phyloP scores from a whole-genome alignment of 2,113 vertebrate genomes.

The Callipepla californica region DNA sequence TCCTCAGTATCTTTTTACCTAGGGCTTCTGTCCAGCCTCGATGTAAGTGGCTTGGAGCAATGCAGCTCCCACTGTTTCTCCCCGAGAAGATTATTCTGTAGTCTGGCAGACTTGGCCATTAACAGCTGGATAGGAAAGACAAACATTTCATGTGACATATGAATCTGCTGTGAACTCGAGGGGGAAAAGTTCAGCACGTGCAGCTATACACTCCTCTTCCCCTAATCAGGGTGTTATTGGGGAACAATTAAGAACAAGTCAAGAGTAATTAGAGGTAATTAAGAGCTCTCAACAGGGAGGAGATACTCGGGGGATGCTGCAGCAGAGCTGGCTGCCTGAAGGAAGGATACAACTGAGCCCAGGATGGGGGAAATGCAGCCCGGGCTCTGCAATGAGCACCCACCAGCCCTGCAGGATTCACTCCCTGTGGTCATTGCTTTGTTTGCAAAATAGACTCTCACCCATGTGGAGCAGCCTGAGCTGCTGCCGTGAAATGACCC shows the following conservation, averaged over 20 bases:
- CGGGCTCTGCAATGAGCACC: rapidly evolving
- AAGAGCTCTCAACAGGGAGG: background rate
- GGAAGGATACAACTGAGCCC: rapidly evolving
- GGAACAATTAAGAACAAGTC: slow-evolving; percentile 36
- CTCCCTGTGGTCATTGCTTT: background rate
- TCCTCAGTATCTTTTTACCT: background rate
- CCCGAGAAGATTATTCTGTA: background rate
- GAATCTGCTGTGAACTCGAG: background rate
- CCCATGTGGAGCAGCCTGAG: background rate
- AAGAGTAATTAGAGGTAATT: slow-evolving; percentile 30
- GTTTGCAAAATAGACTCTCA: background rate
- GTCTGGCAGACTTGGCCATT: background rate
- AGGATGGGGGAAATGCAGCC: background rate
- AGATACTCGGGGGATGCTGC: background rate
- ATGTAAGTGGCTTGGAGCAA: background rate
- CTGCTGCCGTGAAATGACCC: background rate
- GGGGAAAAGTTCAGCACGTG: background rate
- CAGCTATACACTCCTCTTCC: background rate
- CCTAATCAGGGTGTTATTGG: slow-evolving; percentile 10
- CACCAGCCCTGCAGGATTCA: rapidly evolving
- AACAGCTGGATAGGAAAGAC: background rate
- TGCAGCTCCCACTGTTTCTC: background rate
- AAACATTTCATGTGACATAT: background rate
- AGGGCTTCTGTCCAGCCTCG: background rate
- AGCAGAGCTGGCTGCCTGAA: background rate